These are phyloP conservation scores for Pegoplata infirma DNA, from an alignment of 2,888 invertebrate species.

Conservation along the genomic window DNA sequence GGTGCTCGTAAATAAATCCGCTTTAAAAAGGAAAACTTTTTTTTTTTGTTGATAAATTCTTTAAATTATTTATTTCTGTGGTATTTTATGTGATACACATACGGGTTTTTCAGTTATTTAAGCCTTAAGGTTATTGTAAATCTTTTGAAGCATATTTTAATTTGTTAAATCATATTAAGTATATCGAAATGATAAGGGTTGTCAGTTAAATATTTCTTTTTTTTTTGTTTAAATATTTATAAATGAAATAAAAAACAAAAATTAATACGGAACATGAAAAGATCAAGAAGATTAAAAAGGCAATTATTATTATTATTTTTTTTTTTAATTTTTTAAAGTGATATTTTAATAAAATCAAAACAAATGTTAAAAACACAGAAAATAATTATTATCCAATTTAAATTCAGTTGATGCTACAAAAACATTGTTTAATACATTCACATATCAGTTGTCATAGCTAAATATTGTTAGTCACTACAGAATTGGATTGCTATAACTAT, in stretches of 20 bases:
- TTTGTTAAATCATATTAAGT: constrained; percentile 53
- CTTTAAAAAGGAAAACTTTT: background rate
- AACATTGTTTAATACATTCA: no score
- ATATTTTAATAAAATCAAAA: no score
- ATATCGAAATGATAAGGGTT: constrained; percentile 52
- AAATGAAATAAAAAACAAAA: background rate
- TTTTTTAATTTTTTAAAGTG: no score
- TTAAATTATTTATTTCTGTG: background rate
- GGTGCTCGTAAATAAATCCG: no score
- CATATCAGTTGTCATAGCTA: no score
- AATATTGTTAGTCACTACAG: no score
- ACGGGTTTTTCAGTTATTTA: constrained; percentile 4
- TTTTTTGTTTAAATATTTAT: background rate
- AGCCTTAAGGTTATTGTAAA: constrained; percentile 41
- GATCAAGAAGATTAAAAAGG: constrained; percentile 36
- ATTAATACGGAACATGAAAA: background rate
- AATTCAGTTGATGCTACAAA: no score
- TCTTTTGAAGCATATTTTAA: constrained; percentile 53
- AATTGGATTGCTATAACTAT: no score
- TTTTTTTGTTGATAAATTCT: background rate
- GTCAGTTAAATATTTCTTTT: no score
- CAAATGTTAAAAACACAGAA: no score
- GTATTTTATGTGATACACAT: background rate
- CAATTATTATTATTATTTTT: constrained; percentile 28
- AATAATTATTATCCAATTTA: no score